Base-by-base conservation (phyloP, 1,140 invertebrate genomes). In the Pollicipes pollicipes region DNA sequence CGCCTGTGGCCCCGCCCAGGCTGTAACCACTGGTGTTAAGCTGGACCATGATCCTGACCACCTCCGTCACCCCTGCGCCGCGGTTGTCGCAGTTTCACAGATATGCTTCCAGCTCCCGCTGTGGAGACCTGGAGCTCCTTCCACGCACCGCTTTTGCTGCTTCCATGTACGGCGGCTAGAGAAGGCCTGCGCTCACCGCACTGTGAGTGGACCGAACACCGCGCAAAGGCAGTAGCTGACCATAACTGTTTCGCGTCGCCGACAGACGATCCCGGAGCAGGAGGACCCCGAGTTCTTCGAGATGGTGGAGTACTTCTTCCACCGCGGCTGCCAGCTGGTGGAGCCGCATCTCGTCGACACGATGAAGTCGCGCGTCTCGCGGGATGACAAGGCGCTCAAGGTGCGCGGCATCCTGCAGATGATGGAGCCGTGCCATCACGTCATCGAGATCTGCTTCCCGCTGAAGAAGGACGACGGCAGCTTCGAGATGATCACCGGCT, bases 401-500 rank as follows among this genome's bases (percentile, higher is more conserved):
- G 93, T 95, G 10, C 87, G 88, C 76, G 93, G 94, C 77, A 95
- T 98, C 78, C 80, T 97, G 35, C 88, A 88, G 80, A 84, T 94
- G 73, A 94, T 98, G 86, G 90, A 97, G 80, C 91, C 92, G 68
- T 97, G 94, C 80, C 92, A 97, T 81, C 90, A 95, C 77, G 92
- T 97, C 72, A 82, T 97, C 30, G 93, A 96, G 81, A 90, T 98
- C 68, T 87, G 89, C 68, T 99, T 98, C 80, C 97, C 97, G 0
- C 82, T 99, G 68, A 88, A 90, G 79, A 87, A 93, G 74, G 97
- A 99, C 80, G 93, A 91, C 76, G 97, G 96, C 1, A 88, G 92
- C 77, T 97, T 95, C 79, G 95, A 98, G 79, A 95, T 98, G 85
- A 95, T 99, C 75, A 91, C 90, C 72, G 97, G 93, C 1, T 99